phyloP scores from a whole-genome alignment of 30 jellyfish, hydroid and myxozoan species.

The Nemopilema nomurai region DNA sequence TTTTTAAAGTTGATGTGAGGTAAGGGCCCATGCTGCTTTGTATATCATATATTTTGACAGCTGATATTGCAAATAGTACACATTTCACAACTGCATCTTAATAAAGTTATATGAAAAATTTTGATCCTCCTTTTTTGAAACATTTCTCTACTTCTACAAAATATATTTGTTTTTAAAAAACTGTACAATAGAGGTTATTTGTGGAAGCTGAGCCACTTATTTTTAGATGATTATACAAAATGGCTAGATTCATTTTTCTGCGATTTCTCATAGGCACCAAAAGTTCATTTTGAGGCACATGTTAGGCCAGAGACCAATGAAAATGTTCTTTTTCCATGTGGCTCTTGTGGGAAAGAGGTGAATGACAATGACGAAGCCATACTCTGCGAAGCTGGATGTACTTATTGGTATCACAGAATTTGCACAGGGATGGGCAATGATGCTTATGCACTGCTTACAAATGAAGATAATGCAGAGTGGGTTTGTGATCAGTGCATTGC shows the following conservation, averaged over 20 bases:
- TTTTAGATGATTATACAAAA: no score
- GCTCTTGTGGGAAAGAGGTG: conserved; percentile 92
- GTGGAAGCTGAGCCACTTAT: no score
- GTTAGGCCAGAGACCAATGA: conserved; percentile 57
- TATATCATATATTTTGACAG: no score
- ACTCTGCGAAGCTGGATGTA: conserved; percentile 97
- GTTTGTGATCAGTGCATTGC: conserved; percentile 98
- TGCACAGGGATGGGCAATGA: conserved; percentile 97
- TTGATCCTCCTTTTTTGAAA: no score
- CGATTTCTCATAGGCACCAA: conserved; percentile 34
- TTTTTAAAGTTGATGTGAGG: no score
- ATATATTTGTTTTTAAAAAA: no score
- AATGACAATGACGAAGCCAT: conserved; percentile 96
- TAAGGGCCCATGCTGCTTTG: no score
- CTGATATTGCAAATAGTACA: no score
- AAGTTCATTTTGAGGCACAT: conserved; percentile 52
- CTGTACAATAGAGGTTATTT: no score
- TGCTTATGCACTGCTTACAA: conserved; percentile 88
- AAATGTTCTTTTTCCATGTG: conserved; percentile 89
- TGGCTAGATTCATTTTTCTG: background rate
- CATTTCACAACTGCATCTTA: no score
- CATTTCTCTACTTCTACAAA: no score
- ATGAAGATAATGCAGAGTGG: conserved; percentile 99
- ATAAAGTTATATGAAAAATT: no score
- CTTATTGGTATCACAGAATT: conserved; percentile 91